phyloP scores from a whole-genome alignment of 2,888 invertebrate species.

The Megastigmus dorsalis region DNA sequence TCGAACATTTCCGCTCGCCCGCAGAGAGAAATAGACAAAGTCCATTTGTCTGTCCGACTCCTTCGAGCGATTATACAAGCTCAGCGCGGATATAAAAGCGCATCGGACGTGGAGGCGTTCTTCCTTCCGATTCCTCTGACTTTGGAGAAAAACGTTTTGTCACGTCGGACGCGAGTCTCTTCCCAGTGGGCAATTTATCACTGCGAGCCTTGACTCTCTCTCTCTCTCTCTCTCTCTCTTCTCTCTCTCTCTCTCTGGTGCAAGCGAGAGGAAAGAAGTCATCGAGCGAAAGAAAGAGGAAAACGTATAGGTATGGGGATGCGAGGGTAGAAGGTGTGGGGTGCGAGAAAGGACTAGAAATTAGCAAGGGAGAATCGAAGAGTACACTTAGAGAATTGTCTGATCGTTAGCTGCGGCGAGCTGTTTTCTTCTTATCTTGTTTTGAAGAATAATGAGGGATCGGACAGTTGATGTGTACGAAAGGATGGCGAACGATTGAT shows the following conservation, averaged over 20 bases:
- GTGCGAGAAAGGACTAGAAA: neutral
- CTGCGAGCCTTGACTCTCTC: constrained; percentile 23
- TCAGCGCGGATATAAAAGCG: neutral
- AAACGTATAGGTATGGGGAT: neutral
- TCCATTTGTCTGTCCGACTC: constrained; percentile 34
- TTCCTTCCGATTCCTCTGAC: neutral
- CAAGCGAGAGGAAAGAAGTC: neutral
- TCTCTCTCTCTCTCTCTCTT: too few relatives aligned
- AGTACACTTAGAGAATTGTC: constrained; percentile 16
- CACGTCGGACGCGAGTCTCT: constrained; percentile 22
- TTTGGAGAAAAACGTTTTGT: constrained; percentile 47
- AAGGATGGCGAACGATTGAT: too few relatives aligned
- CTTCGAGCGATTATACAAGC: constrained; percentile 29
- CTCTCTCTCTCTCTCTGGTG: too few relatives aligned
- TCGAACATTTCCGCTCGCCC: too few relatives aligned
- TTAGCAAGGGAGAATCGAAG: constrained; percentile 2
- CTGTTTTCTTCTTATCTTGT: neutral
- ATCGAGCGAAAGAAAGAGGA: neutral
- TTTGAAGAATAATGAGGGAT: too few relatives aligned
- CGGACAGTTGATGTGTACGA: too few relatives aligned
- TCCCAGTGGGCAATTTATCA: constrained; percentile 36
- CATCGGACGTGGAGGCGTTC: neutral
- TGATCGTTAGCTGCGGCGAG: constrained; percentile 10
- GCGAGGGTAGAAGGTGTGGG: neutral
- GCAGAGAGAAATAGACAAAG: too few relatives aligned